Conservation (phyloP, 2,113 vertebrate genomes). For the Casuarius casuarius region DNA sequence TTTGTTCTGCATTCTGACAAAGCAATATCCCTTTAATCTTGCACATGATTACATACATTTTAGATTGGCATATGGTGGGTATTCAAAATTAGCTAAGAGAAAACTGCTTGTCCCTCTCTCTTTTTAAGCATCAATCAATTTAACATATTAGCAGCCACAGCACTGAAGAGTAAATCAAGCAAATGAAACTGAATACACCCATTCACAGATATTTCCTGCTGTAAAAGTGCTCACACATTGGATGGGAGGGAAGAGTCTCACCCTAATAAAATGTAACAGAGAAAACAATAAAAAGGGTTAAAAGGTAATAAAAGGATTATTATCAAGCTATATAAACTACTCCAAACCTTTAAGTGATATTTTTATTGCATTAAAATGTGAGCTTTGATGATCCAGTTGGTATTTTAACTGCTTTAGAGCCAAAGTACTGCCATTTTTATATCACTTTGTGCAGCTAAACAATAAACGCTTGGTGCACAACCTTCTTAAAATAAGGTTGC, state of each 20-base stretch:
- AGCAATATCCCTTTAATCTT: background rate
- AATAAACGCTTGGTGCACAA: background rate
- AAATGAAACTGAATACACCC: background rate
- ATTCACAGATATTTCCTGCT: conserved; percentile 40
- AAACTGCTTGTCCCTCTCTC: rapidly evolving
- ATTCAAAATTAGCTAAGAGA: background rate
- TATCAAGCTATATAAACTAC: background rate
- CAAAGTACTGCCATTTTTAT: background rate
- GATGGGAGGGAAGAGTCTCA: conserved; percentile 3
- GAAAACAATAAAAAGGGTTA: conserved; percentile 12
- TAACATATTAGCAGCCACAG: background rate
- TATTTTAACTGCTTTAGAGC: conserved; percentile 2
- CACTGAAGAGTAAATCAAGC: background rate
- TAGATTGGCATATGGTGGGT: rapidly evolving
- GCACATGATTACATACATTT: rapidly evolving
- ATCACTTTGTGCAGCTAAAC: background rate
- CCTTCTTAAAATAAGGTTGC: background rate
- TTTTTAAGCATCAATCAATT: background rate
- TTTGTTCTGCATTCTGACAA: background rate
- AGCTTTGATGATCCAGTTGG: background rate
- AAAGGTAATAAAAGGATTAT: conserved; percentile 40
- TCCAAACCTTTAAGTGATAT: background rate
- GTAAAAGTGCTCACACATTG: background rate
- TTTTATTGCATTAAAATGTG: background rate
- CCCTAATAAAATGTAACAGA: background rate